phyloP scores from a whole-genome alignment of 2,888 invertebrate species.

The Resseliella maxima region DNA sequence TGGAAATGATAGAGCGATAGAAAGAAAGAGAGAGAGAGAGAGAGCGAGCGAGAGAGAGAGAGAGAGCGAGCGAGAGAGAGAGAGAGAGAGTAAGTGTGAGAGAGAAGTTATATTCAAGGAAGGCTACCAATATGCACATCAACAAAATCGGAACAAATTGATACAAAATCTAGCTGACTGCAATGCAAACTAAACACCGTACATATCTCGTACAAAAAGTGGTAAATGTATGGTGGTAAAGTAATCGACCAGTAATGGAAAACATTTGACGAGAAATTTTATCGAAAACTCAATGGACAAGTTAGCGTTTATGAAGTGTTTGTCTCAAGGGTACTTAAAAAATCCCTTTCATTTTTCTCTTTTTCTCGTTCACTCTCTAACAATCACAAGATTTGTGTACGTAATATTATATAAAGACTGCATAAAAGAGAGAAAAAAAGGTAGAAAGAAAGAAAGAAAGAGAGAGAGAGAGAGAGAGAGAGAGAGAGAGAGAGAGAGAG shows the following conservation, averaged over 20 bases:
- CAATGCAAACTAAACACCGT: not conserved
- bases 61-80: too few species aligned
- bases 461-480: not conserved
- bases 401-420: not conserved
- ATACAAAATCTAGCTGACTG: too few species aligned
- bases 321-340: conserved; percentile 56
- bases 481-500: not conserved
- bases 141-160: conserved; percentile 2
- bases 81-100: not conserved
- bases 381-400: not conserved
- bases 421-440: too few species aligned
- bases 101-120: not conserved
- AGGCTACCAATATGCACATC: not conserved
- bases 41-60: too few species aligned
- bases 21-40: too few species aligned
- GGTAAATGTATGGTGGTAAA: conserved; percentile 38
- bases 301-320: conserved; percentile 56
- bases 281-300: conserved; percentile 56
- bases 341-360: not conserved
- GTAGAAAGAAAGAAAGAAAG: too few species aligned
- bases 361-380: not conserved
- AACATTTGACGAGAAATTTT: conserved; percentile 44
- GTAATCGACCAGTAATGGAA: conserved; percentile 53
- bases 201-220: not conserved
- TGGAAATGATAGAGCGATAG: too few species aligned